Conservation (phyloP, 2,888 invertebrate species). For the Philhelius pedissequus region DNA sequence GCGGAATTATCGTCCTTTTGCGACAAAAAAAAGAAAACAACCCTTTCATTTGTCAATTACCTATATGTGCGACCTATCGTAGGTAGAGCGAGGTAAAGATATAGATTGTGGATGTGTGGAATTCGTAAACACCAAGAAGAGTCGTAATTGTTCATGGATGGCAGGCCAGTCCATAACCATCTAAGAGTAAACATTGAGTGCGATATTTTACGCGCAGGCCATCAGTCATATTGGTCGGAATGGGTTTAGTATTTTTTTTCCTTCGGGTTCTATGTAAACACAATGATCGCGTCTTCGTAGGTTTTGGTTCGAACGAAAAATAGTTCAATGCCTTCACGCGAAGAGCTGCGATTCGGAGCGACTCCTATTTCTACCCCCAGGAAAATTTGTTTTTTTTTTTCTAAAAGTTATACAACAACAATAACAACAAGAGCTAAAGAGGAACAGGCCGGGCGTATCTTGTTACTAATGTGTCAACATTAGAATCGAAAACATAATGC, state of each 20-base stretch:
- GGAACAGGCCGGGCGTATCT: conserved; percentile 52
- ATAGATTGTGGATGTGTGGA: too few species aligned
- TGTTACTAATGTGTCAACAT: conserved; percentile 67
- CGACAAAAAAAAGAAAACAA: not conserved
- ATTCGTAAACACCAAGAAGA: not conserved
- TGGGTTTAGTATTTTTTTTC: not conserved
- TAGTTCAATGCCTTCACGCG: conserved; percentile 8
- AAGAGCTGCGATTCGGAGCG: not conserved
- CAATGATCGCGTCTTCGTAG: not conserved
- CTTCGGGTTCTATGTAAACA: conserved; percentile 31
- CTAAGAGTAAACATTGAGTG: conserved; percentile 24
- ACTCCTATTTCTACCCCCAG: conserved; percentile 41
- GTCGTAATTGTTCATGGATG: not conserved
- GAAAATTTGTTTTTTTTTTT: not conserved
- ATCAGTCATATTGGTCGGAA: conserved; percentile 31
- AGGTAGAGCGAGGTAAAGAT: not conserved
- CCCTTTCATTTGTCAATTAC: not conserved
- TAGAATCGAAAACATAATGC: conserved; percentile 71
- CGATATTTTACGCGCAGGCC: conserved; percentile 29
- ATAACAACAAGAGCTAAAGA: not conserved
- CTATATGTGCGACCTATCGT: not conserved
- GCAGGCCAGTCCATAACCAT: too few species aligned
- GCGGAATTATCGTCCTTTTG: conserved; percentile 48
- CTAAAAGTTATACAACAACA: not conserved
- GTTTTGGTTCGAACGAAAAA: not conserved